These are phyloP conservation scores for Pseudomyrmex pallidus DNA, from an alignment of 1,140 invertebrate genomes.

Conservation along the genomic window DNA sequence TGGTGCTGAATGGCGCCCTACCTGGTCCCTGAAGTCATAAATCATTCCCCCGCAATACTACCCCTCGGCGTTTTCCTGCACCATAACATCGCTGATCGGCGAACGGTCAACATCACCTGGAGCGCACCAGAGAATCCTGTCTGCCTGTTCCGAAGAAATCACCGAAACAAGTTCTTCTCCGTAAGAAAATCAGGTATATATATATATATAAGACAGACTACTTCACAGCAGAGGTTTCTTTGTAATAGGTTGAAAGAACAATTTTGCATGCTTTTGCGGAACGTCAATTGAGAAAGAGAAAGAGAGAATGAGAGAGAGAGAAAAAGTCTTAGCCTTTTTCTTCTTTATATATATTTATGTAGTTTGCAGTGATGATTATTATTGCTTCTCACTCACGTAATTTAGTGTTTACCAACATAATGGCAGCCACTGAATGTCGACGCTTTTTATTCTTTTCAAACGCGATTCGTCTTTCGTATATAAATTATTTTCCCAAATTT, in stretches of 20 bases:
- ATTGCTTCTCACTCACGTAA: not conserved
- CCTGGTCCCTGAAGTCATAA: conserved; percentile 83
- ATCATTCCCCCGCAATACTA: conserved; percentile 83
- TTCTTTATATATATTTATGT: too few species aligned
- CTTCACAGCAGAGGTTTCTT: not conserved
- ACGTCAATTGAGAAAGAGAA: too few species aligned
- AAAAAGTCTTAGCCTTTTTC: too few species aligned
- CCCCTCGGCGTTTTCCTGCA: conserved; percentile 78
- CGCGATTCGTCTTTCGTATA: too few species aligned
- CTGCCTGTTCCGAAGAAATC: not conserved
- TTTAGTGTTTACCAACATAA: not conserved
- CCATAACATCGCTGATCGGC: conserved; percentile 78
- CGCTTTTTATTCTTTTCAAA: not conserved
- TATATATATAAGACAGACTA: not conserved
- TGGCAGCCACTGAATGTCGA: not conserved
- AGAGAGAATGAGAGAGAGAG: too few species aligned
- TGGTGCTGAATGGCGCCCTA: conserved; percentile 80
- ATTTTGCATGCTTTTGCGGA: too few species aligned
- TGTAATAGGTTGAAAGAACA: not conserved
- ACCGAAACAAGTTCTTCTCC: not conserved
- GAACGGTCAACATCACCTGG: conserved; percentile 82
- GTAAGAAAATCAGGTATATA: conserved; percentile 25
- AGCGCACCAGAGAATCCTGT: conserved; percentile 38
- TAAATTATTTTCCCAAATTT: not conserved
- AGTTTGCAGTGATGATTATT: not conserved